phyloP scores from a whole-genome alignment of 1,140 invertebrate species.

The Drosophila nebulosa region DNA sequence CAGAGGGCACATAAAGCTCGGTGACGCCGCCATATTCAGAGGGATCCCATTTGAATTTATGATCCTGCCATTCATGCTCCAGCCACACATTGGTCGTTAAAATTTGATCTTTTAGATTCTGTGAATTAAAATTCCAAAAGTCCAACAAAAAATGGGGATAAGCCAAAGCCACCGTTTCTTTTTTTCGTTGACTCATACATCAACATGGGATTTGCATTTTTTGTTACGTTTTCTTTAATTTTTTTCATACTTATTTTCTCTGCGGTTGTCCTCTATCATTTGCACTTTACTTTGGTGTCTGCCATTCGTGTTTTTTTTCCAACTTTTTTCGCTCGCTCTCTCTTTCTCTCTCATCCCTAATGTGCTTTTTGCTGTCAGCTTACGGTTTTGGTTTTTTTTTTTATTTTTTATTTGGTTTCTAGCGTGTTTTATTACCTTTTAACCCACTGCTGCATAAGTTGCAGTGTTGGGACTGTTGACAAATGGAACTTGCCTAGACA shows the following conservation, averaged over 20 bases:
- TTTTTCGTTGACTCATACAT: constrained; percentile 48
- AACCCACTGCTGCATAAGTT: constrained; percentile 63
- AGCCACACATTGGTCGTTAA: constrained; percentile 98
- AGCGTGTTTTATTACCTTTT: constrained; percentile 78
- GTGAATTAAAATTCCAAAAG: constrained; percentile 20
- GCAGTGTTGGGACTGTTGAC: constrained; percentile 47
- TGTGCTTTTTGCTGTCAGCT: constrained; percentile 78
- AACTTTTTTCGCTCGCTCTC: not conserved
- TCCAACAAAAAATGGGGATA: not conserved
- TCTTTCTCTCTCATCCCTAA: constrained; percentile 36
- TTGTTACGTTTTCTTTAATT: constrained; percentile 19
- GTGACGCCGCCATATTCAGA: constrained; percentile 96
- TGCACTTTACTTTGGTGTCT: constrained; percentile 3
- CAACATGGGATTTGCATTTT: constrained; percentile 61
- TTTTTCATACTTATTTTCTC: constrained; percentile 1
- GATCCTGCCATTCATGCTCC: constrained; percentile 98
- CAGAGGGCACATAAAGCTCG: constrained; percentile 94
- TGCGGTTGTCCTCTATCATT: constrained; percentile 10
- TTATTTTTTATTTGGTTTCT: constrained; percentile 21
- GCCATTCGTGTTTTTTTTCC: not conserved
- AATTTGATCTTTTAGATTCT: constrained; percentile 98
- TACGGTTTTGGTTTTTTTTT: constrained; percentile 35
- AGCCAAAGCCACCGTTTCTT: not conserved
- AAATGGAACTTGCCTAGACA: constrained; percentile 49
- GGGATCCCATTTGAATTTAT: constrained; percentile 98